These are phyloP conservation scores for Dunckerocampus dactyliophorus DNA, from an alignment of 2,113 vertebrate genomes.

Conservation along the genomic window DNA sequence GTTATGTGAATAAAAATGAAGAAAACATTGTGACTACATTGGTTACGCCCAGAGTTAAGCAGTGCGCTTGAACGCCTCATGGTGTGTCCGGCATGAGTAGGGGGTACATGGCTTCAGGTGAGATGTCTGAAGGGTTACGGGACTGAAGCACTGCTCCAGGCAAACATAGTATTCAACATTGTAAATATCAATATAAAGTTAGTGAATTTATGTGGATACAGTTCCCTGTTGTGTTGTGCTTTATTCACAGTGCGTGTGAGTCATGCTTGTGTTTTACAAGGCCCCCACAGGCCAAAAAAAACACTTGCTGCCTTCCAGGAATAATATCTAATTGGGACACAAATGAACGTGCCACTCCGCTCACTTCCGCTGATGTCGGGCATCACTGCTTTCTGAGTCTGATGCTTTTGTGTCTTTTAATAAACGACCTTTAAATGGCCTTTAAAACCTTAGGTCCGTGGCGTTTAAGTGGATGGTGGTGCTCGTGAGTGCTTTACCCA, in stretches of 20 bases:
- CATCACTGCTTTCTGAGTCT: neutral
- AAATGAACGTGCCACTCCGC: conserved; percentile 29
- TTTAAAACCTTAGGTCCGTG: neutral
- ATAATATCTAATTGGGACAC: conserved; percentile 15
- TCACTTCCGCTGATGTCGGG: conserved; percentile 4
- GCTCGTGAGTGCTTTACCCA: conserved; percentile 23
- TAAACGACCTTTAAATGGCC: neutral
- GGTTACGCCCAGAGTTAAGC: too few species aligned
- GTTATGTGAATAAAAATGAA: too few species aligned
- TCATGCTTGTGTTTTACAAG: conserved; percentile 22
- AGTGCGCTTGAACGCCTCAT: too few species aligned
- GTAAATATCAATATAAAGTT: neutral
- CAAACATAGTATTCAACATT: too few species aligned
- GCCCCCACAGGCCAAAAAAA: conserved; percentile 5
- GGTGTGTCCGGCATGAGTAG: too few species aligned
- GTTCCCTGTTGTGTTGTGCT: too few species aligned
- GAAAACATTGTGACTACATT: too few species aligned
- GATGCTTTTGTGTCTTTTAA: neutral
- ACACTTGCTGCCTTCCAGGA: conserved; percentile 4
- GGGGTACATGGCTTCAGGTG: neutral
- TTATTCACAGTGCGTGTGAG: conserved; percentile 1
- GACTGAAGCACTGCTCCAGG: too few species aligned
- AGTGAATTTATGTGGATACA: neutral
- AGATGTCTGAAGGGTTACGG: neutral
- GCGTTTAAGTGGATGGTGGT: conserved; percentile 16